Base-by-base conservation (phyloP, 2,113 vertebrate species). In the Misgurnus mizolepis region DNA sequence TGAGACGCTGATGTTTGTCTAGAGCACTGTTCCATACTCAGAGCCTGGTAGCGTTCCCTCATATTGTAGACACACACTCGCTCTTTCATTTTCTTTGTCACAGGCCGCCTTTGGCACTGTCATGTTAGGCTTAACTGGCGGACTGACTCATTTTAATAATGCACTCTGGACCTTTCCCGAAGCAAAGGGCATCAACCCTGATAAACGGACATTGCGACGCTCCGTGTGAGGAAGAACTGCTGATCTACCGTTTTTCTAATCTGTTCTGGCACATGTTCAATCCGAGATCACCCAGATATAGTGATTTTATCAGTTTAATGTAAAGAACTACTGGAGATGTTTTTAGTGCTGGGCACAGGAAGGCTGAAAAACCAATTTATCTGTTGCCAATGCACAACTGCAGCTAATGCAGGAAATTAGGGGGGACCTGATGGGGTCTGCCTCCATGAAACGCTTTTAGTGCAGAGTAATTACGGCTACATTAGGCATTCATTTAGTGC, bases 401-500 rank as follows among this genome's bases (percentile, higher is more conserved):
- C 66, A 62, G 71, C 85, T 85, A 87, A 84, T 79, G 56, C 47
- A 69, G 43, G 17, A 84, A 80, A 80, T 80, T 80, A 67, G 76
- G 70, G 71, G 66, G 22, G 77, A 43, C 41, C 79, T 77, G 75
- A 85, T 83, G 71, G 76, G 67, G 82, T 75, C 72, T n/a, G 69
- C 80, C 67, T 80, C 72, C 80, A 84, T 85, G 79, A 85, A 76
- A 76, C 47, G 72, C 70, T 80, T 86, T 86, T 77, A 81, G 85
- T 79, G 77, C 17, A 76, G 68, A 60, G 66, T 77, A 85, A 88
- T 88, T 77, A 81, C 62, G 71, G 80, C 71, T 85, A 45, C 82
- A 88, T 81, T 82, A 76, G 80, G 77, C 83, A 84, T 84, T 81
- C 77, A 83, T 86, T 86, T 72, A 77, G 69, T 82, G 45, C 64